phyloP scores from a whole-genome alignment of 2,888 invertebrate species.

The Helleia helle region DNA sequence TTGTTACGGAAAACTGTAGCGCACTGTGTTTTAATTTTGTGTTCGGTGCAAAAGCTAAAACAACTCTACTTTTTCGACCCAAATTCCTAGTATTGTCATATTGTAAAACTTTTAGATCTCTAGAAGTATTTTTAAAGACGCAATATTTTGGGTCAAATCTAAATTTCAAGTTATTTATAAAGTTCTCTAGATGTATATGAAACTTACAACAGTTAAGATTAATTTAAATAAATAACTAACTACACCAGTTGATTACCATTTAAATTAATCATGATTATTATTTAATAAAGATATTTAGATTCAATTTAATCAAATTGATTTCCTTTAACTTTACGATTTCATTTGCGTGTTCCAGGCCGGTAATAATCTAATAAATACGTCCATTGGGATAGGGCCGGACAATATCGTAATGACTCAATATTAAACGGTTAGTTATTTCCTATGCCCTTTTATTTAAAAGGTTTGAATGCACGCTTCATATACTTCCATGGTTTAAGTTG shows the following conservation, averaged over 20 bases:
- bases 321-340: conserved; percentile 69
- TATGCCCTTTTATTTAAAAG: conserved; percentile 21
- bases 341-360: conserved; percentile 69
- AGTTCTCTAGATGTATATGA: no score
- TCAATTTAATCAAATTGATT: conserved; percentile 63
- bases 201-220: no score
- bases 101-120: no score
- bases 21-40: no score
- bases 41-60: no score
- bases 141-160: no score
- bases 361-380: conserved; percentile 67
- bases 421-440: conserved; percentile 37
- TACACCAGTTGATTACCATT: no score
- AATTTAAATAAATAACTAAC: no score
- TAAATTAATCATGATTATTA: not conserved
- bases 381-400: conserved; percentile 52
- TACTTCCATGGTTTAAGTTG: conserved; percentile 1
- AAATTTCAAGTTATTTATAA: no score
- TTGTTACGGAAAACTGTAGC: not conserved
- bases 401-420: conserved; percentile 48
- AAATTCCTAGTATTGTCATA: no score
- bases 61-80: no score
- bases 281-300: conserved; percentile 38
- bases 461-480: not conserved
- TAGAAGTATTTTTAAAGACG: no score